Base-by-base conservation (phyloP, 1,140 invertebrate genomes). In the Drosophila simulans region DNA sequence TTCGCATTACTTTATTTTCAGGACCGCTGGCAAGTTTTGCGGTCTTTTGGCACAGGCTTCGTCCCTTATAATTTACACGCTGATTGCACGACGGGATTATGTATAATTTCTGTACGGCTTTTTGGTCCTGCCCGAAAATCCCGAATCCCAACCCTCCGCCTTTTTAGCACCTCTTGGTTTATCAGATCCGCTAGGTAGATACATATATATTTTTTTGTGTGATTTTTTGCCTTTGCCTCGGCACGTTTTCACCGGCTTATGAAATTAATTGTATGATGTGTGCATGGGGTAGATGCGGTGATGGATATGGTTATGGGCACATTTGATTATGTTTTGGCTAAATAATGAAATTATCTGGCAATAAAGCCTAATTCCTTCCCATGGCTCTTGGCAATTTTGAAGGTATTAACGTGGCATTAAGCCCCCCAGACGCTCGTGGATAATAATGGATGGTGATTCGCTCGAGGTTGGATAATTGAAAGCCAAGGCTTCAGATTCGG, bases 1-100 rank as follows among this genome's bases (percentile, higher is more conserved):
- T 84, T 89, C 84, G 83, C 83, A 88, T 88, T 88, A 88, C 83
- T 88, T 88, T 88, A 88, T 88, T 88, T 89, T 88, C 79, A 83
- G 76, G 82, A 89, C 55, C 83, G 83, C 83, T 89, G 59, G 84
- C 75, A 88, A 86, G 83, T 86, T 84, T 78, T 88, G 83, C 83
- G 82, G 83, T 88, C 76, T 83, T 86, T 82, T 86, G 64, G 79
- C 75, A 46, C 56, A 62, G 83, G 62, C 80, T 68, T 56, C 48
- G 75, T 70, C 51, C 80, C 76, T 89, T 88, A 89, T 88, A 88
- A 88, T 88, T 88, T 88, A 88, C 84, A 88, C 84, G 84, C 84
- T 89, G 84, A 88, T 88, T 88, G 83, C 83, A 73, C 72, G 80
- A 73, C 57, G 66, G 83, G 83, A 88, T 88, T 88, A 88, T 89